These are phyloP conservation scores for Eulemur rubriventer DNA, from an alignment of 2,797 vertebrate species.

Conservation along the genomic window DNA sequence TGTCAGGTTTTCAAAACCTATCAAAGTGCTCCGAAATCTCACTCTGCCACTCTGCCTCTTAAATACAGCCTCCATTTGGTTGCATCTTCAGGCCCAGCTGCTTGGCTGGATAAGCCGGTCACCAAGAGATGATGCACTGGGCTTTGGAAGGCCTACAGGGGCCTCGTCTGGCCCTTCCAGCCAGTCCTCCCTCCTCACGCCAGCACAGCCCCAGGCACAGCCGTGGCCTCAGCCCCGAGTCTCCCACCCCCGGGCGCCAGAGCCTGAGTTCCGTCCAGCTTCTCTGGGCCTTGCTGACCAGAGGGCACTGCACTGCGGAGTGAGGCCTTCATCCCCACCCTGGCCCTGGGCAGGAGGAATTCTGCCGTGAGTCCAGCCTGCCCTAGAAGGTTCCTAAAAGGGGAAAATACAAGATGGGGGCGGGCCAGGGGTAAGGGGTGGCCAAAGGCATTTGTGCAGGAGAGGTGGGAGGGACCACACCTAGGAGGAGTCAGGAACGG, in stretches of 20 bases:
- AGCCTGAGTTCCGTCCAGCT: background rate
- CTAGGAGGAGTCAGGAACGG: constrained; percentile 43
- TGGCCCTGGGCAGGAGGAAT: background rate
- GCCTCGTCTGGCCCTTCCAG: background rate
- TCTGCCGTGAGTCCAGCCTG: background rate
- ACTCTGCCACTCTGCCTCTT: background rate
- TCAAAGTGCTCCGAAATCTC: background rate
- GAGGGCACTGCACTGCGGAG: background rate
- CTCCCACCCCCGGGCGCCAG: background rate
- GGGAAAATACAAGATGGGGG: background rate
- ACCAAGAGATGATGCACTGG: background rate
- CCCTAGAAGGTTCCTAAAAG: background rate
- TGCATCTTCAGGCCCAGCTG: background rate
- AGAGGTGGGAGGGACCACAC: background rate
- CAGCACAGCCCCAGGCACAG: background rate
- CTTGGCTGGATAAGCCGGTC: background rate
- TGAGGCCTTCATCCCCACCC: background rate
- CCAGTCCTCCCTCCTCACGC: background rate
- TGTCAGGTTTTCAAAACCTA: background rate
- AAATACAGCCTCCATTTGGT: background rate
- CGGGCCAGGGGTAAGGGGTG: too few species aligned
- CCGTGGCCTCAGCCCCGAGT: background rate
- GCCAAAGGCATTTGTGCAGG: background rate
- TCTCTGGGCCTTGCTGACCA: background rate
- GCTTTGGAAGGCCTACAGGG: background rate